Percentiles rank a stretch among this genome's conserved stretches.
Evolutionary conservation across 2,113 vertebrate genomes (phyloP).

Genomic region (Empidonax alnorum): DNA sequence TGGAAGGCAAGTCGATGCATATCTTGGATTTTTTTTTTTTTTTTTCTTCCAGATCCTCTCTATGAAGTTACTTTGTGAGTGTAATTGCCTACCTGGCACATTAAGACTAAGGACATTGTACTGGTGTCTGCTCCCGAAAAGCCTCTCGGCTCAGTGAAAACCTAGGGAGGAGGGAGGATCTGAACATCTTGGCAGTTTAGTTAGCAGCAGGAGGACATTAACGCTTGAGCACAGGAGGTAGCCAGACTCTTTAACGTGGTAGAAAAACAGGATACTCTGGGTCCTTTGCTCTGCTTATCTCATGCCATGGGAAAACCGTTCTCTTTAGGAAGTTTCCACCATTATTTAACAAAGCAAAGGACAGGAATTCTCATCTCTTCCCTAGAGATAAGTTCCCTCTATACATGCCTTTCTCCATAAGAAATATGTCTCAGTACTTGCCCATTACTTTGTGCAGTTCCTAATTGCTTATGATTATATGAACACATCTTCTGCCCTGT

Average conservation of each 20-base stretch:
- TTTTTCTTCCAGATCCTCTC: not conserved
- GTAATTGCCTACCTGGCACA: not conserved
- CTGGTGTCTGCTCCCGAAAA: not conserved
- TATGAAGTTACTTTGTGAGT: constrained; percentile 64
- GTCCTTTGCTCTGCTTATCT: not conserved
- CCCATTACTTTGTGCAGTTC: not conserved
- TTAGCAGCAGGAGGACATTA: not conserved
- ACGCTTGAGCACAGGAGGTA: not conserved
- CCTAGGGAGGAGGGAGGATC: not conserved
- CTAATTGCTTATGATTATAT: not conserved
- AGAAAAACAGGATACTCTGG: not conserved
- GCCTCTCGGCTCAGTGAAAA: not conserved
- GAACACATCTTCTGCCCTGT: not conserved
- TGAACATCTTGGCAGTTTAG: not conserved
- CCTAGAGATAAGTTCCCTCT: not conserved
- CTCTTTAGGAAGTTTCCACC: not conserved
- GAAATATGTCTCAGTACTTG: not conserved
- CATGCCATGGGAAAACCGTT: not conserved
- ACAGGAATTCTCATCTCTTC: not conserved
- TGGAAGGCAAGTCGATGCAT: not conserved
- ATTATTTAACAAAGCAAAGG: not conserved
- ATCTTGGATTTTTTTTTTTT: not conserved
- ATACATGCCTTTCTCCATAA: not conserved
- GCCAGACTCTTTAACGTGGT: not conserved
- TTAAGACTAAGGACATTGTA: not conserved